Evolutionary conservation across 2,113 vertebrate species (phyloP).

Genomic region (Thinocorus orbignyianus): DNA sequence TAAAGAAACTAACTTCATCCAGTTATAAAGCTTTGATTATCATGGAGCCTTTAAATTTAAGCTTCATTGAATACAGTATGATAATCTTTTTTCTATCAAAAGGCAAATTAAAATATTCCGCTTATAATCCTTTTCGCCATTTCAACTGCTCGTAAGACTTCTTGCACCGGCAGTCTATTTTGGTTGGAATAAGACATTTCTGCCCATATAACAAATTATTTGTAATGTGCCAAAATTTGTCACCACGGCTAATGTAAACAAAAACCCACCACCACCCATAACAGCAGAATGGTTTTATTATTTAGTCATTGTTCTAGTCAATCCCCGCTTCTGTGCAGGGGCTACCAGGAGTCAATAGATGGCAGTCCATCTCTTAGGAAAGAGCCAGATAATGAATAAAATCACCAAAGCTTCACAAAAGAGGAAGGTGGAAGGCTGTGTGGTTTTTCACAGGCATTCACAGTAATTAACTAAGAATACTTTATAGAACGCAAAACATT

Average conservation of each 20-base stretch:
- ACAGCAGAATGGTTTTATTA: conserved; percentile 3
- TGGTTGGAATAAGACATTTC: conserved; percentile 6
- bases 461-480: conserved; percentile 42
- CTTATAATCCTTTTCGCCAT: not conserved
- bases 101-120: conserved; percentile 29
- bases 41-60: not conserved
- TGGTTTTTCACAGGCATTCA: conserved; percentile 19
- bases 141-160: not conserved
- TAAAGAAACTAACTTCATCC: conserved; percentile 15
- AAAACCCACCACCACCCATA: not conserved
- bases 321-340: conserved; percentile 42
- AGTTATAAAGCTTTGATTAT: conserved; percentile 22
- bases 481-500: not conserved
- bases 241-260: conserved; percentile 29
- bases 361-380: conserved; percentile 79
- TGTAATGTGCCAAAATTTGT: conserved; percentile 35
- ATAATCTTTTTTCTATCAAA: conserved; percentile 26
- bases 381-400: conserved; percentile 44
- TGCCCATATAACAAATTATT: not conserved
- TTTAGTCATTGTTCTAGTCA: conserved; percentile 52
- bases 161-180: not conserved
- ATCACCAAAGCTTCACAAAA: conserved; percentile 35
- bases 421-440: conserved; percentile 1
- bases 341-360: conserved; percentile 77
- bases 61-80: not conserved